Evolutionary conservation across 2,888 invertebrate genomes (phyloP), one percentile per base, ranked within the genome.

Genomic region (Margaritifera margaritifera): DNA sequence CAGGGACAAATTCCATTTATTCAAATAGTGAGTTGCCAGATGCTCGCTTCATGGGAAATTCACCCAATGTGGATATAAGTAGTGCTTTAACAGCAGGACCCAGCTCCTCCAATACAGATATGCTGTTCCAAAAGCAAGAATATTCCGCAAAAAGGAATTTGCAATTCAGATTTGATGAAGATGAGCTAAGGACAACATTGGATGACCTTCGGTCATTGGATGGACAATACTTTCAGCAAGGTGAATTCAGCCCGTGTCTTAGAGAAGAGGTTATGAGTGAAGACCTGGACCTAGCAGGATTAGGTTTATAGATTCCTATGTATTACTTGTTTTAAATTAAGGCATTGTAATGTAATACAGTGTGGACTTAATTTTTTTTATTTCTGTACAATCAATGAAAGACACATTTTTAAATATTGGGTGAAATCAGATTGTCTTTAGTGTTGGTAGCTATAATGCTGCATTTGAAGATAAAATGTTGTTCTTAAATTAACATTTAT

Each of bases 121-220:
- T 42, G 42, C 42, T 42, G 3, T 42, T 42, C 42, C 15, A 1
- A 15, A 42, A 42, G 42, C 42, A 42, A 15, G 60, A 65, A 24
- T 69, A 69, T 59, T 55, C 66, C 0, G 72, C 72, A 6, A 69
- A 56, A 31, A 31, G 69, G 27, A 72, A 64, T 58, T 50, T 72
- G 54, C 63, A 66, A 27, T 65, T 65, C 27, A 62, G 64, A 56
- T 58, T 71, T 2, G 65, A 65, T n/a, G 72, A 72, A 55, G 75
- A 78, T 18, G 79, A 80, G 19, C 66, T 80, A 1, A 72, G 75
- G 62, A 71, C 72, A 6, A 80, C 79, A 0, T 60, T 80, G 54
- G 79, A 80, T 27, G 76, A 74, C 20, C 65, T 80, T 15, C 70
- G 72, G n/a, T 66, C 68, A 6, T 64, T 80, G 19, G 79, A 80